These are phyloP conservation scores for Mesocricetus auratus DNA, from an alignment of 2,113 vertebrate species.

Conservation along the genomic window DNA sequence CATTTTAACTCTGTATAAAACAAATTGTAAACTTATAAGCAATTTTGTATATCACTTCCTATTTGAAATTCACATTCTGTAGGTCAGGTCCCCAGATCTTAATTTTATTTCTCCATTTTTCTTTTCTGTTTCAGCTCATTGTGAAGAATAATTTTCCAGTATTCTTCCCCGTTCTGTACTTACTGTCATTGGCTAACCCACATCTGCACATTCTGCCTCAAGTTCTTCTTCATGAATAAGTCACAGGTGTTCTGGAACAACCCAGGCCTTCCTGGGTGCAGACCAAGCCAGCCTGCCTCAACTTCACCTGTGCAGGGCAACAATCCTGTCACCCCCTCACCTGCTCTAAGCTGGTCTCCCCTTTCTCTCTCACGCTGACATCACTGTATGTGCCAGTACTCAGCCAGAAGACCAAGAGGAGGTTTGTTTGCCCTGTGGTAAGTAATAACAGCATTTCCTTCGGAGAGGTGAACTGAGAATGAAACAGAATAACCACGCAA, in stretches of 20 bases:
- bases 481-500: neutral
- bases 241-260: neutral
- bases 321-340: too few species aligned
- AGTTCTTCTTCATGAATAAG: neutral
- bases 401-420: neutral
- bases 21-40: neutral
- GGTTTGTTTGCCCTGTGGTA: neutral
- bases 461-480: neutral
- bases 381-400: accelerated
- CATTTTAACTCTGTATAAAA: neutral
- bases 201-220: neutral
- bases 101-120: neutral
- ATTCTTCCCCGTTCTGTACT: neutral
- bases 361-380: neutral
- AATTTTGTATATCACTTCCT: neutral
- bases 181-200: neutral
- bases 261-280: neutral
- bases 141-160: neutral
- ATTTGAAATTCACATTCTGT: neutral
- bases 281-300: accelerated
- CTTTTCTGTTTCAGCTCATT: neutral
- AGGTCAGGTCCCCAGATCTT: neutral
- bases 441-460: neutral
- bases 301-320: accelerated
- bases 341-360: accelerated